Evolutionary conservation across 2,113 vertebrate species (phyloP), one percentile per base, ranked within the genome.

Genomic region (Lepus americanus): DNA sequence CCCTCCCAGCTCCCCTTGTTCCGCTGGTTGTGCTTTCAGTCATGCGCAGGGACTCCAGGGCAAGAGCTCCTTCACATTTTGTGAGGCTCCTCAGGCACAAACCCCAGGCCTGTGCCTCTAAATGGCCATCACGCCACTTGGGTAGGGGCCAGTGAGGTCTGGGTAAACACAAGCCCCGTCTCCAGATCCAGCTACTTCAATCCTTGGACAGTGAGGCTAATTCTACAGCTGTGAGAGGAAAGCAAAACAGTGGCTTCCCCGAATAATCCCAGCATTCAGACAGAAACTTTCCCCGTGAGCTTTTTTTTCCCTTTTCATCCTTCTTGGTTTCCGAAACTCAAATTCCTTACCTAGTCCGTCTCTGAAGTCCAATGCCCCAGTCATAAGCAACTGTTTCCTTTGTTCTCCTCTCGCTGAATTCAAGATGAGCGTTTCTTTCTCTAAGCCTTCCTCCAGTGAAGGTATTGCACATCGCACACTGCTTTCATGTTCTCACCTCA

Each of bases 281-380:
- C n/a, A 25, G 51, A 74, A 79, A 44, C 81, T 74, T 87, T 81
- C 49, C n/a, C 55, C 13, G 9, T 7, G 33, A 79, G 8, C 64
- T 74, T 22, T 49, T 49, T 19, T 1, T 8, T 27, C 36, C 22
- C 4, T 23, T 23, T 20, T 4, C 51, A 74, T 33, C 44, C 77
- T 72, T 70, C 94, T n/a, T 73, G 36, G 2, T 79, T 96, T 97
- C 61, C 66, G 59, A 93, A 82, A 53, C 14, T 79, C 55, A 76
- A 59, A 80, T 87, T 87, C 12, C 67, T 77, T 19, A 31, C 31
- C 36, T 66, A 64, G 12, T 44, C 44, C 93, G 10, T 73, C 49
- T 44, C 51, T 33, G 16, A 59, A 83, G 55, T 27, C 72, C 20
- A 10, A 53, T 29, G 31, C 10, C 59, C 16, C 36, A 31, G 1